phyloP scores from a whole-genome alignment of 2,888 invertebrate species.

The Eubasilissa splendida region DNA sequence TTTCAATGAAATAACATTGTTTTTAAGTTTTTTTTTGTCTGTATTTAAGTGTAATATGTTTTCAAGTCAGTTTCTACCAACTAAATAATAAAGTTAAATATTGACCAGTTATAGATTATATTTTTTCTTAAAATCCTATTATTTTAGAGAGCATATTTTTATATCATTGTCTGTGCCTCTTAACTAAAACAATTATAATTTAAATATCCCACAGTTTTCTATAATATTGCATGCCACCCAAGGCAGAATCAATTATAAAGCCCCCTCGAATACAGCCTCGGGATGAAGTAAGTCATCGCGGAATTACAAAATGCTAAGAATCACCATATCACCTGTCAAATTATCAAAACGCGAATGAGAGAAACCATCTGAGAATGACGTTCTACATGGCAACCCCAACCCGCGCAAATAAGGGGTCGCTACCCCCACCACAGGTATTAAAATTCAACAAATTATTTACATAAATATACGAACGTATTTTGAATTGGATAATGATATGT shows the following conservation, averaged over 20 bases:
- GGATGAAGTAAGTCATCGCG: slow-evolving; percentile 36
- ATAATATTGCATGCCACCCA: not conserved
- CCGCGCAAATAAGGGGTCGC: slow-evolving; percentile 6
- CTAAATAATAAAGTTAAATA: no score
- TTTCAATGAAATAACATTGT: no score
- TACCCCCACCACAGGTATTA: slow-evolving; percentile 32
- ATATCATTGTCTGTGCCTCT: no score
- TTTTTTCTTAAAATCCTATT: no score
- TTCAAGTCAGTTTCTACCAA: no score
- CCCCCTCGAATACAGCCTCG: slow-evolving; percentile 15
- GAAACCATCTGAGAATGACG: slow-evolving; percentile 51
- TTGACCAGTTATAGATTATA: no score
- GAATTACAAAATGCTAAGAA: slow-evolving; percentile 54
- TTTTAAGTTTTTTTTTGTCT: no score
- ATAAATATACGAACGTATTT: slow-evolving; percentile 27
- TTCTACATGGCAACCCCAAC: slow-evolving; percentile 26
- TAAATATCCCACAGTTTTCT: no score
- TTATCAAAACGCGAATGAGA: slow-evolving; percentile 54
- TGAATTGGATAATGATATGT: not conserved
- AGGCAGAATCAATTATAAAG: slow-evolving; percentile 39
- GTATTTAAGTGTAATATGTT: no score
- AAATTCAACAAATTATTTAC: slow-evolving; percentile 40
- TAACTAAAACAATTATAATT: no score
- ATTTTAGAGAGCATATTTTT: no score
- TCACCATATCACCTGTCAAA: slow-evolving; percentile 55